Percentiles rank a stretch among this genome's conserved stretches.
Evolutionary conservation across 2,888 invertebrate genomes (phyloP).

Genomic region (Gerosis bhagava): DNA sequence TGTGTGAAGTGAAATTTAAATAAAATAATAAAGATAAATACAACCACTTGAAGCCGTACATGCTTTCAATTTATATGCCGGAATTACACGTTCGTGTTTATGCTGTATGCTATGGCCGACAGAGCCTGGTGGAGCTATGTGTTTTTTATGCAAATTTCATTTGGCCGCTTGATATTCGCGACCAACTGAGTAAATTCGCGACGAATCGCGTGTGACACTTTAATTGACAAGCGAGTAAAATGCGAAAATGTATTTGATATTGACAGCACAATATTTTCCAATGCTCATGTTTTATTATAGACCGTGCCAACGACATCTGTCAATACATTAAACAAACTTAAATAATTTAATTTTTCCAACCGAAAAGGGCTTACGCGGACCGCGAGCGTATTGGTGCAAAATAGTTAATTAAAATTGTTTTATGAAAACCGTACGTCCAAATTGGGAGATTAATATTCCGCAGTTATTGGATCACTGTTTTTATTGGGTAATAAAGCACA

Average conservation of each 20-base stretch:
- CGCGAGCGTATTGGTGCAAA: conserved; percentile 46
- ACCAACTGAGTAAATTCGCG: conserved; percentile 69
- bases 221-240: conserved; percentile 77
- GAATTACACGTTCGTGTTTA: conserved; percentile 16
- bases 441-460: conserved; percentile 63
- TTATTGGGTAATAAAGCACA: conserved; percentile 42
- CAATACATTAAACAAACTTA: conserved; percentile 43
- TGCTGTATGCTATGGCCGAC: conserved; percentile 23
- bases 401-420: conserved; percentile 69
- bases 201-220: conserved; percentile 71
- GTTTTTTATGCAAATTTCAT: conserved; percentile 76
- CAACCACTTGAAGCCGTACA: conserved; percentile 5
- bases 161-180: conserved; percentile 66
- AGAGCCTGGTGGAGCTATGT: conserved; percentile 44
- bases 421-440: conserved; percentile 57
- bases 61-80: conserved; percentile 14
- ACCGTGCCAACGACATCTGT: conserved; percentile 41
- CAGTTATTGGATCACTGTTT: conserved; percentile 63
- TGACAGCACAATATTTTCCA: conserved; percentile 47
- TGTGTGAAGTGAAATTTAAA: no score
- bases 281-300: conserved; percentile 39
- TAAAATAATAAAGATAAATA: conserved; percentile 11
- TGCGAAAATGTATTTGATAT: conserved; percentile 59
- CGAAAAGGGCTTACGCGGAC: conserved; percentile 48
- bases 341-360: conserved; percentile 55